A percentile compares a stretch with the other conserved stretches of the same genome.
Conservation (phyloP, 2,113 vertebrate genomes). For the Siniperca chuatsi region DNA sequence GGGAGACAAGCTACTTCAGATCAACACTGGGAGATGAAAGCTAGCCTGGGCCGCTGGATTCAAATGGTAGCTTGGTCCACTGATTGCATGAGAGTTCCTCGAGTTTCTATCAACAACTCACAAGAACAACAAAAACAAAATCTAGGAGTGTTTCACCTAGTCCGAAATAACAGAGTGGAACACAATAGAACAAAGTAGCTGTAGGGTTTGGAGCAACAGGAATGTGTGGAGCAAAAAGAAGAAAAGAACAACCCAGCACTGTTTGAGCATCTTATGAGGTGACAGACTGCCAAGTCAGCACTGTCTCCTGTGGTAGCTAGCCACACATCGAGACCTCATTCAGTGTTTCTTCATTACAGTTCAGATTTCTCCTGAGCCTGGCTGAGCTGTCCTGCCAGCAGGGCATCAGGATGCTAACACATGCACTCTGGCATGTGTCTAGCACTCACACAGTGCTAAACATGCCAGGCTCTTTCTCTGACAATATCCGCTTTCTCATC, state of each 20-base stretch:
- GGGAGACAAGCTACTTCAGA: constrained; percentile 43
- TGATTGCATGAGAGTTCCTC: constrained; percentile 13
- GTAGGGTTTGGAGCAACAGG: constrained; percentile 31
- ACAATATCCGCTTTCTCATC: constrained; percentile 30
- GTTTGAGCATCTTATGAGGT: constrained; percentile 57
- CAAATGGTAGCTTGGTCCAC: constrained; percentile 3
- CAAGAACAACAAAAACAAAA: constrained; percentile 38
- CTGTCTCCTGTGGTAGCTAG: constrained; percentile 48
- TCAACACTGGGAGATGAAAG: constrained; percentile 49
- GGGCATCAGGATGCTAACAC: constrained; percentile 62
- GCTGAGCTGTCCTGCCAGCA: constrained; percentile 47
- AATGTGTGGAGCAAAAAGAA: constrained; percentile 44
- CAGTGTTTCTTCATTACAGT: constrained; percentile 60
- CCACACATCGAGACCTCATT: constrained; percentile 59
- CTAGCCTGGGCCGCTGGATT: constrained; percentile 9
- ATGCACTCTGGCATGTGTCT: constrained; percentile 48
- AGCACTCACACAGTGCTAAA: constrained; percentile 47
- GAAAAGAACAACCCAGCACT: constrained; percentile 47
- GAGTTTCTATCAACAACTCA: constrained; percentile 9
- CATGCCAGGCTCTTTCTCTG: constrained; percentile 30
- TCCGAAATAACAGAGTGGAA: constrained; percentile 27
- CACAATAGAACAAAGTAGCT: constrained; percentile 41
- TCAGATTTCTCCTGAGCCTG: constrained; percentile 49
- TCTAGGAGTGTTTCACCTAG: constrained; percentile 21
- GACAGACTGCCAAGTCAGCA: constrained; percentile 71